Percentiles rank a stretch among this genome's conserved stretches.
These are phyloP conservation scores for Gadus macrocephalus DNA, from an alignment of 2,113 vertebrate genomes.

Conservation along the genomic window DNA sequence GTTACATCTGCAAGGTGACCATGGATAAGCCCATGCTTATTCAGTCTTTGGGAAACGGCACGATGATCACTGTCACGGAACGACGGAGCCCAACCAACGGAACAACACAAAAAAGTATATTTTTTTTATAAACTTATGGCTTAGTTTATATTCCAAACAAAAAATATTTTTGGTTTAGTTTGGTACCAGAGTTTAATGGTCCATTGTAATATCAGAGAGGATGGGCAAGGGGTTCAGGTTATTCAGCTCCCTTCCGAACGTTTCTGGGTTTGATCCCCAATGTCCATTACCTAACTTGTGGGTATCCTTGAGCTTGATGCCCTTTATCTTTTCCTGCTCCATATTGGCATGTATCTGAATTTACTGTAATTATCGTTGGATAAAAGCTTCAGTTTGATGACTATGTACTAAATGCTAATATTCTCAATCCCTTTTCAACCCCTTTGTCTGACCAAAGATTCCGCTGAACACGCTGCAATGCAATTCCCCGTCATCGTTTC, in stretches of 20 bases:
- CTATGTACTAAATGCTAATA: no score
- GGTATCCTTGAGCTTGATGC: no score
- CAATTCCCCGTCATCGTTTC: rapidly evolving
- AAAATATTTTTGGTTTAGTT: background rate
- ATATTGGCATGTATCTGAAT: no score
- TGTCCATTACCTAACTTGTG: no score
- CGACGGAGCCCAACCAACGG: background rate
- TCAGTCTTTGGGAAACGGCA: rapidly evolving
- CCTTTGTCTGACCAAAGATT: background rate
- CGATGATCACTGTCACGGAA: slow-evolving; percentile 23
- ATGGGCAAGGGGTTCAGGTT: no score
- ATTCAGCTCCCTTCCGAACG: no score
- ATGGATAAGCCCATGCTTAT: rapidly evolving
- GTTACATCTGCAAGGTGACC: slow-evolving; percentile 1
- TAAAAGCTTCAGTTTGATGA: no score
- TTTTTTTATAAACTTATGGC: no score
- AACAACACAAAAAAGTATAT: background rate
- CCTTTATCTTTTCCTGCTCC: no score
- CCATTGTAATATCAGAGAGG: background rate
- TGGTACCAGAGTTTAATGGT: background rate
- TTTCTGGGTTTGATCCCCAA: no score
- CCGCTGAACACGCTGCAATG: rapidly evolving
- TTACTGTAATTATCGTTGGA: no score
- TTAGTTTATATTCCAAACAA: background rate
- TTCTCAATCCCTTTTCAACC: no score